Base-by-base conservation (phyloP, 2,797 vertebrate species). In the Ctenopoma multispine region DNA sequence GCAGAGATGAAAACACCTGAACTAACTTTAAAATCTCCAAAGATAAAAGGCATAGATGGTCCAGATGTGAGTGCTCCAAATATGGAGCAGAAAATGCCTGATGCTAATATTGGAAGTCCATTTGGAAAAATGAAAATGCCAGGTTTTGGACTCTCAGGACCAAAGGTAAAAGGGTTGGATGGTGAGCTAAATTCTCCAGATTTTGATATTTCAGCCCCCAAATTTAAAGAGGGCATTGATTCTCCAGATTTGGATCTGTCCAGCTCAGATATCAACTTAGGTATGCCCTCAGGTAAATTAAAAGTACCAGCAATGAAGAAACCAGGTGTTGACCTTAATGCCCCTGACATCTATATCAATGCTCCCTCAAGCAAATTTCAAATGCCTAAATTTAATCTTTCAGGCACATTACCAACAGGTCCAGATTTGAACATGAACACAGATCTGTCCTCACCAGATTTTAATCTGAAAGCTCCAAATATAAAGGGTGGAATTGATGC, bases 391-490 rank as follows among this genome's bases (percentile, higher is more conserved):
- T 70, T 88, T 7, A 29, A 63, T 5, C 8, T 41, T 20, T 64
- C 62, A n/a, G 38, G 63, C 9, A 65, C 50, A 11, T 23, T 21
- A 12, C 63, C 50, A 43, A 87, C 86, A 49, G 63, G 63, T 29
- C 80, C 84, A 62, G 59, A 74, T 12, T 5, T 88, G n/a, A 79
- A 67, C 44, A 5, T 85, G 7, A 69, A 31, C 29, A 31, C 29
- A 31, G 24, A 24, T 2, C 24, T 24, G 4, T 24, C 24, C 24
- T 24, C 24, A 24, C 24, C 24, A 24, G 24, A 24, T 24, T 24
- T 24, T 2, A 81, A 43, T 41, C 36, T 92, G 7, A 86, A 87
- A 64, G 21, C 72, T n/a, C 90, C 88, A 46, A 90, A 84, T 40
- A 41, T 92, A 21, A 79, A 85, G 4, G 87, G 83, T 24, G 83